These are phyloP conservation scores for Saccopteryx bilineata DNA, from an alignment of 2,113 vertebrate species.

Conservation along the genomic window DNA sequence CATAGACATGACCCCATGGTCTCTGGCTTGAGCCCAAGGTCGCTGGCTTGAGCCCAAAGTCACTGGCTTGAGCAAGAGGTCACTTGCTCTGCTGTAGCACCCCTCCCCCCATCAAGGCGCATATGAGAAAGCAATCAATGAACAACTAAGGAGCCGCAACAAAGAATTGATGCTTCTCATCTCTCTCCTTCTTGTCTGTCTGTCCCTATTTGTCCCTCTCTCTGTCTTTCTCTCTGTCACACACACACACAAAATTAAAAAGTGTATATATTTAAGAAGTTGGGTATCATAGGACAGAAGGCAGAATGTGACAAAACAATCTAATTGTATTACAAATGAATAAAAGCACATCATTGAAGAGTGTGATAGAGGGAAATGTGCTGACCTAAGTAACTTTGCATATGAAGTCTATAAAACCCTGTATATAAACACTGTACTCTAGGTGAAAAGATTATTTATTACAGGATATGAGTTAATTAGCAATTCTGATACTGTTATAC, in stretches of 20 bases:
- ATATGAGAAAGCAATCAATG: too few species aligned
- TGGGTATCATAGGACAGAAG: not conserved
- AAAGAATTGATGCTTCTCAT: too few species aligned
- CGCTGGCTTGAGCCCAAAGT: too few species aligned
- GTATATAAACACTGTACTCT: not conserved
- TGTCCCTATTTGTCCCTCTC: too few species aligned
- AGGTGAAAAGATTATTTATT: not conserved
- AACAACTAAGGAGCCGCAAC: too few species aligned
- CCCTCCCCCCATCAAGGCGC: too few species aligned
- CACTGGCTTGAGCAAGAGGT: too few species aligned
- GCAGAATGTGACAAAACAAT: not conserved
- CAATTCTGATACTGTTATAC: not conserved
- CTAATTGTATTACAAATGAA: not conserved
- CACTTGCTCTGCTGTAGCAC: too few species aligned
- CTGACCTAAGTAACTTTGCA: not conserved
- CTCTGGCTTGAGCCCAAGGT: too few species aligned
- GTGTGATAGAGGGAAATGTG: not conserved
- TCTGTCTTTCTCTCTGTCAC: too few species aligned
- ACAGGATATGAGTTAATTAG: not conserved
- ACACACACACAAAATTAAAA: not conserved
- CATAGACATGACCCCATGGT: too few species aligned
- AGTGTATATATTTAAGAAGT: constrained; percentile 8
- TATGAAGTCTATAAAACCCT: not conserved
- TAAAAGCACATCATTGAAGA: not conserved
- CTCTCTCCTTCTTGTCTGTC: too few species aligned